Conservation (phyloP, 2,888 invertebrate genomes). For the Sturmia bella region DNA sequence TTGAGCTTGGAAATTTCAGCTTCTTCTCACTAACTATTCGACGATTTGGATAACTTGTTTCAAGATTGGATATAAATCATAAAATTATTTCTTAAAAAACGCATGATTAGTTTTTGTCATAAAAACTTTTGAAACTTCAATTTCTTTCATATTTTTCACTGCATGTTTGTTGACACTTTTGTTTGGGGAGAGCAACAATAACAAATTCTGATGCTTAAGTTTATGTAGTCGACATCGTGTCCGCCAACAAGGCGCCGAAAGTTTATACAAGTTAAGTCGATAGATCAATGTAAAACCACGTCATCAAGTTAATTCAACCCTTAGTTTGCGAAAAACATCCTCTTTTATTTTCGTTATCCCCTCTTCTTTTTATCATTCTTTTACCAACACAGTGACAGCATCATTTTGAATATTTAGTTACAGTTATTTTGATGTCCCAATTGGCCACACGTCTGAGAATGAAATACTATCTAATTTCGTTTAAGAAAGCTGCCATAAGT, state of each 20-base stretch:
- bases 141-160: slow-evolving; percentile 1
- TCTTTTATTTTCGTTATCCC: slow-evolving; percentile 18
- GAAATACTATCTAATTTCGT: too few species aligned
- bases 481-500: too few species aligned
- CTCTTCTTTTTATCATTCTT: background rate
- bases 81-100: background rate
- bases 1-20: too few species aligned
- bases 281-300: slow-evolving; percentile 68
- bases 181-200: slow-evolving; percentile 49
- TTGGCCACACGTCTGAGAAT: too few species aligned
- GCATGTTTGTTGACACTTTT: slow-evolving; percentile 44
- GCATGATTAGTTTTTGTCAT: background rate
- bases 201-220: slow-evolving; percentile 51
- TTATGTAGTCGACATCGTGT: slow-evolving; percentile 60
- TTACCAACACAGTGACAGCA: slow-evolving; percentile 33
- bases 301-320: slow-evolving; percentile 67
- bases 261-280: slow-evolving; percentile 65
- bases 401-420: slow-evolving; percentile 27
- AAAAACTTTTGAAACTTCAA: slow-evolving; percentile 2
- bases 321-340: slow-evolving; percentile 48
- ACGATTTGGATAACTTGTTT: too few species aligned
- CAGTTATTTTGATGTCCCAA: too few species aligned
- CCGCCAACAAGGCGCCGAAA: slow-evolving; percentile 65
- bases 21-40: too few species aligned
- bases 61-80: background rate